Conservation (phyloP, 2,113 vertebrate species). For the Pelobates fuscus region DNA sequence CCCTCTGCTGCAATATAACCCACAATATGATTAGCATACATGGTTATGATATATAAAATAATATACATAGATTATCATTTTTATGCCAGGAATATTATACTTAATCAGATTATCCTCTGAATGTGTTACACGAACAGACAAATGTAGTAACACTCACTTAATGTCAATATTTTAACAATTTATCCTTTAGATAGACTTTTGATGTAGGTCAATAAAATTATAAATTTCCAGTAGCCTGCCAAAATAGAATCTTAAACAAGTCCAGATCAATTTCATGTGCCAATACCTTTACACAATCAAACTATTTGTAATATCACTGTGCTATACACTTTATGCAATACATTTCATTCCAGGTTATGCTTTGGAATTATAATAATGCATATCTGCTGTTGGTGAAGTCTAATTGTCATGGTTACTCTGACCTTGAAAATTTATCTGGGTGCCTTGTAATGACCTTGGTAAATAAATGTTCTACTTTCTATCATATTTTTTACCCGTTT, state of each 20-base stretch:
- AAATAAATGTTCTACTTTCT: conserved; percentile 52
- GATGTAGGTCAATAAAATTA: too few relatives aligned
- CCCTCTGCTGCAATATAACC: too few relatives aligned
- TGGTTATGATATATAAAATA: too few relatives aligned
- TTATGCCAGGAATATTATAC: too few relatives aligned
- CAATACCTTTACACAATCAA: conserved; percentile 32
- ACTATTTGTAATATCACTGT: conserved; percentile 10
- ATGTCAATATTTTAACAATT: too few relatives aligned
- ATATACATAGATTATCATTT: too few relatives aligned
- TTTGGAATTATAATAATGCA: conserved; percentile 48
- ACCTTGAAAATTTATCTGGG: conserved; percentile 65
- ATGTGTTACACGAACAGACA: too few relatives aligned
- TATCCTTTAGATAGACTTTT: too few relatives aligned
- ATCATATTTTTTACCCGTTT: background rate
- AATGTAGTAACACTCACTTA: too few relatives aligned
- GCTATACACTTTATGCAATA: conserved; percentile 24
- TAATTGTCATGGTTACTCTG: conserved; percentile 43
- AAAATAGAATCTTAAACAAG: conserved; percentile 7
- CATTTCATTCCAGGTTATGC: conserved; percentile 14
- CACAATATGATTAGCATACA: too few relatives aligned
- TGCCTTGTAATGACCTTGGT: conserved; percentile 64
- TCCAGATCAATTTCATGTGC: conserved; percentile 42
- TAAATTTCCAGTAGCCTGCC: too few relatives aligned
- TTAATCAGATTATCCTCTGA: too few relatives aligned
- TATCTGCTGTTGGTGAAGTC: conserved; percentile 16